Base-by-base conservation (phyloP, 2,888 invertebrate genomes). In the Drosophila meridionalis region DNA sequence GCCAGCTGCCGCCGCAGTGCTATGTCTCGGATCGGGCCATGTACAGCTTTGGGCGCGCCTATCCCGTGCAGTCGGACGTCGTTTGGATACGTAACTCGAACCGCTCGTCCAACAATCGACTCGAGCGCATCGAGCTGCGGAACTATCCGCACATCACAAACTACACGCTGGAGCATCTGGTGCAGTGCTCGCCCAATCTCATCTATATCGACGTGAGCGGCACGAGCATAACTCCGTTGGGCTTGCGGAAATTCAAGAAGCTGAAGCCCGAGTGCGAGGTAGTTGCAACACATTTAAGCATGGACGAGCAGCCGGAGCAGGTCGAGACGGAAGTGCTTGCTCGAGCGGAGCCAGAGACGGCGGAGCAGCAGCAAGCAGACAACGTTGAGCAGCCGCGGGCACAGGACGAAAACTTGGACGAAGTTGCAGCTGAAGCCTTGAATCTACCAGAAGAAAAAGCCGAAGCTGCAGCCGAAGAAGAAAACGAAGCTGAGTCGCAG, bases 121-220 rank as follows among this genome's bases (percentile, higher is more conserved):
- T 95, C 0, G 93, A 94, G 58, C 92, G 94, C 0, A 85, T 95
- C 0, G 94, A 94, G 4, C 93, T 94, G 6, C 94, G 95, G 1
- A 95, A 96, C 5, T 96, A 95, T 83, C 93, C 94, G 6, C 93
- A 93, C 64, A 94, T 96, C 0, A 96, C 96, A 0, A 94, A 96
- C 83, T 92, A 94, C 7, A 95, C 95, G 53, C 88, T 96, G 26
- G 91, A 92, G 14, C 96, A 96, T 89, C 91, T 96, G 58, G 94
- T 94, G 0, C 94, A 94, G 0, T 95, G 95, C 0, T 95, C 96
- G 0, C 95, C 95, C 0, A 91, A 94, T 64, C 90, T 96, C 14
- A 90, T 93, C 8, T 93, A 92, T 32, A 90, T 97, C 0, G 96
- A 97, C 91, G 94, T 97, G 1, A 95, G 95, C 0, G 95, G 95